Conservation (phyloP, 2,797 vertebrate species). For the Peromyscus nudipes region DNA sequence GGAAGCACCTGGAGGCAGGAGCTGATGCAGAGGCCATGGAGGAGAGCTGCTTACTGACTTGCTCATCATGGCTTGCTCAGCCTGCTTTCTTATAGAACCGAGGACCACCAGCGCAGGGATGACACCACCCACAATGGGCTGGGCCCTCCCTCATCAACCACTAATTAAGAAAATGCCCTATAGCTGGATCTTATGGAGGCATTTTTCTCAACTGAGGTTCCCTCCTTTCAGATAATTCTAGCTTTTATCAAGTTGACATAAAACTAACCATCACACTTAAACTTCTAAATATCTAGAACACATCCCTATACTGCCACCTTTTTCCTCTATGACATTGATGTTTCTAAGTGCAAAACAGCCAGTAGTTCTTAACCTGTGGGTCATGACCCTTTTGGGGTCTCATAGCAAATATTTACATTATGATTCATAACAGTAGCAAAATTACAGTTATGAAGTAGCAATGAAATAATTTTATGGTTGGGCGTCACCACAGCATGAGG, state of each 20-base stretch:
- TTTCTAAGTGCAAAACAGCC: neutral
- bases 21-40: neutral
- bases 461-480: neutral
- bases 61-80: neutral
- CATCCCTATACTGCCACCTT: neutral
- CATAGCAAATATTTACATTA: neutral
- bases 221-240: neutral
- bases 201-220: neutral
- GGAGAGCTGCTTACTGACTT: neutral
- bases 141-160: neutral
- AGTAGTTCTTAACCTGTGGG: neutral
- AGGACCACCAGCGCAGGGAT: neutral
- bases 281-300: neutral
- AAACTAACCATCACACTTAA: neutral
- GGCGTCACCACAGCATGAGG: neutral
- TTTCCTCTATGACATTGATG: neutral
- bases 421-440: neutral
- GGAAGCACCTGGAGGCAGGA: neutral
- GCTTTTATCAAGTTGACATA: neutral
- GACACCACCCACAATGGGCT: neutral
- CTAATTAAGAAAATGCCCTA: neutral
- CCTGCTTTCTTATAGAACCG: neutral
- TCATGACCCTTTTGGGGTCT: neutral
- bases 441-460: neutral
- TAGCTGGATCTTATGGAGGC: neutral